Base-by-base conservation (phyloP, 2,113 vertebrate species). In the Myotis yumanensis region DNA sequence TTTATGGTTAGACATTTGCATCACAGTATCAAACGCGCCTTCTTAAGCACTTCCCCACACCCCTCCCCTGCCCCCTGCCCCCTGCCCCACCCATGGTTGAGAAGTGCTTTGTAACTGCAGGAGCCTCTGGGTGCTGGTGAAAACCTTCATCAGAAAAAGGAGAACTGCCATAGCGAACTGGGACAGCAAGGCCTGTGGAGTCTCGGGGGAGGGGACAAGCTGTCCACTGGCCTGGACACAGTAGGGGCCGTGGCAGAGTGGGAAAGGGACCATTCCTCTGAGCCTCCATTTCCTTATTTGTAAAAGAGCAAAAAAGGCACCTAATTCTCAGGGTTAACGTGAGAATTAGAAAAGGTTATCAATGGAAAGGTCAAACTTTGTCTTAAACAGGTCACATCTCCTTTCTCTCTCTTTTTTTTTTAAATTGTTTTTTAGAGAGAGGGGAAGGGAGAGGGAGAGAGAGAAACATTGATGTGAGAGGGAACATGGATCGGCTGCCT, bases 211-310 rank as follows among this genome's bases (percentile, higher is more conserved):
- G 22, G 48, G n/a, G 15, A 14, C 35, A 2, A n/a, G 57, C 57
- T 9, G 23, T 22, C 10, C 0, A 2, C 23, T 6, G 64, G 66
- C 16, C 30, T 32, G 12, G 68, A 51, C 68, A 69, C 4, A 43
- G 11, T 54, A 37, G 46, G 28, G 23, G 10, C 16, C 2, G 0
- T 6, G 17, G 23, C n/a, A 4, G 32, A 7, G 25, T 3, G 4
- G 25, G 4, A 64, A 43, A 35, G 0, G 40, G 46, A 28, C 32
- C 7, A 0, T 6, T 7, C 57, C 20, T 17, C 25, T 1, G 66
- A 35, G 69, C 32, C 57, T 57, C n/a, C 3, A 1, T 18, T 30
- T 52, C 62, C 28, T 72, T 32, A 11, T 43, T 23, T 40, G 82
- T 72, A 16, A 64, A 86, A 76, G 6, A 30, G 86, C 15, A 11